phyloP scores from a whole-genome alignment of 2,797 vertebrate species.

The Platyrinchus mystaceus region DNA sequence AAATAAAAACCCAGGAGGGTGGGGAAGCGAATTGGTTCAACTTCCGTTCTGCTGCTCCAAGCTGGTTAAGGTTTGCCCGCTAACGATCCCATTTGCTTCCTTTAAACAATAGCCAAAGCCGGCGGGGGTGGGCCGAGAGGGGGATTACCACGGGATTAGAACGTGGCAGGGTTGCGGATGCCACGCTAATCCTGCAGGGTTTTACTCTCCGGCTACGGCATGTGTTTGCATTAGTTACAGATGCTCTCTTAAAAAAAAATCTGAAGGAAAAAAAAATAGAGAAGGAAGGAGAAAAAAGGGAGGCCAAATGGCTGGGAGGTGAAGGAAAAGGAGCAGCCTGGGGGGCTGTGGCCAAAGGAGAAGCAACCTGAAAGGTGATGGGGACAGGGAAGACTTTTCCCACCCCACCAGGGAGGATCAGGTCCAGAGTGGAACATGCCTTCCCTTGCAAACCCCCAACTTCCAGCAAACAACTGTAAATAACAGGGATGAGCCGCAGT shows the following conservation, averaged over 20 bases:
- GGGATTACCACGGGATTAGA: conserved; percentile 44
- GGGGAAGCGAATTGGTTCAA: background rate
- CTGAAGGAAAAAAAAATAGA: too few species aligned
- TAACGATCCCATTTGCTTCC: conserved; percentile 54
- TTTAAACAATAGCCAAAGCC: conserved; percentile 54
- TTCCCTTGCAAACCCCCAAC: background rate
- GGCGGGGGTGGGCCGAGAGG: conserved; percentile 20
- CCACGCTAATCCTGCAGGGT: conserved; percentile 43
- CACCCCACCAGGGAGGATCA: fast-evolving
- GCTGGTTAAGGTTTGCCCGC: conserved; percentile 50
- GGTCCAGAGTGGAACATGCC: background rate
- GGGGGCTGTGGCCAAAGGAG: background rate
- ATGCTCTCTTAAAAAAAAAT: background rate
- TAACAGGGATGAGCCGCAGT: background rate
- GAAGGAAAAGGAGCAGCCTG: background rate
- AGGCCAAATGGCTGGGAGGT: background rate
- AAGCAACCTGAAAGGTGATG: background rate
- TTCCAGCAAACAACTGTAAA: background rate
- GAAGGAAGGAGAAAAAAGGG: background rate
- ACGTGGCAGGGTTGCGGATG: conserved; percentile 20
- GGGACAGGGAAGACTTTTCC: background rate
- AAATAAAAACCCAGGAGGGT: background rate
- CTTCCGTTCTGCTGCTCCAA: conserved; percentile 26
- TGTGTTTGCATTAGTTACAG: conserved; percentile 47
- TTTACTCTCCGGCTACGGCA: conserved; percentile 31